A percentile compares a stretch with the other conserved stretches of the same genome.
Evolutionary conservation across 2,888 invertebrate genomes (phyloP).

Genomic region (Drosophila falleni): DNA sequence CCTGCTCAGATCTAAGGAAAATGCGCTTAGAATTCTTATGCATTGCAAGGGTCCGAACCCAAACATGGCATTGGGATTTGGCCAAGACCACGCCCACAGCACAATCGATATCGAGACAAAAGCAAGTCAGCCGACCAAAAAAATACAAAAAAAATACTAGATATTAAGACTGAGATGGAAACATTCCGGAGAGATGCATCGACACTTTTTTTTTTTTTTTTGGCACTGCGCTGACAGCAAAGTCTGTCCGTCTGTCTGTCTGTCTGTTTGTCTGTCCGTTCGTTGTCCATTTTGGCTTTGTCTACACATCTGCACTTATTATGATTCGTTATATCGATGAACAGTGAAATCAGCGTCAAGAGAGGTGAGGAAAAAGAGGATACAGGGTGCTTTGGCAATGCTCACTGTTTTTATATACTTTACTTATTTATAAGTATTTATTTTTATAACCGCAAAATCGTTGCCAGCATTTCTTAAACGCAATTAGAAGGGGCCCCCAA

Average conservation of each 20-base stretch:
- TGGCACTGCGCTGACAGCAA: slow-evolving; percentile 59
- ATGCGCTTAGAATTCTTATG: slow-evolving; percentile 4
- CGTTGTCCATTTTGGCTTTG: slow-evolving; percentile 44
- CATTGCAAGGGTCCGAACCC: slow-evolving; percentile 34
- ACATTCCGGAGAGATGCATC: slow-evolving; percentile 25
- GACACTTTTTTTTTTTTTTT: slow-evolving; percentile 26
- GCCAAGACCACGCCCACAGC: slow-evolving; percentile 19
- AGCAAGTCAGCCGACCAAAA: slow-evolving; percentile 50
- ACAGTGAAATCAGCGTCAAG: slow-evolving; percentile 1
- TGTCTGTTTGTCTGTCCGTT: slow-evolving; percentile 25
- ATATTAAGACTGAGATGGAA: slow-evolving; percentile 21
- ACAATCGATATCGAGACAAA: slow-evolving; percentile 24
- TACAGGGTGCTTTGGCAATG: slow-evolving; percentile 45
- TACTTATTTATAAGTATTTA: slow-evolving; percentile 64
- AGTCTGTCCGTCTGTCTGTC: slow-evolving; percentile 4
- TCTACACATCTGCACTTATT: slow-evolving; percentile 65
- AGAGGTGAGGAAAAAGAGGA: not conserved
- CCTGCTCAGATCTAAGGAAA: slow-evolving; percentile 36
- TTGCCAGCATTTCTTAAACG: slow-evolving; percentile 68
- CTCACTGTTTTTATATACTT: slow-evolving; percentile 54
- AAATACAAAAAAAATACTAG: not conserved
- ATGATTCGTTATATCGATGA: slow-evolving; percentile 45
- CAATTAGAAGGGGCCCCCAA: slow-evolving; percentile 69
- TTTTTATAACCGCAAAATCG: slow-evolving; percentile 60
- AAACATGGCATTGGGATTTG: slow-evolving; percentile 15